Conservation (phyloP, 2,888 invertebrate genomes). For the Drosophila algonquin region DNA sequence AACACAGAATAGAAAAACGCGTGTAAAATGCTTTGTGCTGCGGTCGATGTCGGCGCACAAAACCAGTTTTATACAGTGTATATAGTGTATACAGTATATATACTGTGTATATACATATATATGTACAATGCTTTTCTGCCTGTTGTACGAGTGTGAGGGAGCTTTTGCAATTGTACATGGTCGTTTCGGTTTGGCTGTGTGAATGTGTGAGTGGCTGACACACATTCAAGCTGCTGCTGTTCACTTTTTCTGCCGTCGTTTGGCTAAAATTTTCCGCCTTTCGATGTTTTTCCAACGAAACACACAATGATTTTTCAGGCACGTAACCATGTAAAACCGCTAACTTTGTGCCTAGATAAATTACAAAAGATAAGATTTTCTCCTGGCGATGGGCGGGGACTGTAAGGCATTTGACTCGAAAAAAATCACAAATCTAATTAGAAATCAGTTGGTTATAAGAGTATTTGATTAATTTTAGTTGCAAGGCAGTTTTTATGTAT, state of each 20-base stretch:
- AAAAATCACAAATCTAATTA: conserved; percentile 68
- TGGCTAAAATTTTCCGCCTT: conserved; percentile 61
- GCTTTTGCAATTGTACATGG: conserved; percentile 63
- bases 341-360: conserved; percentile 63
- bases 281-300: conserved; percentile 63
- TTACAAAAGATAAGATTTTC: conserved; percentile 62
- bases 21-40: conserved; percentile 71
- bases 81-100: conserved; percentile 38
- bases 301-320: conserved; percentile 46
- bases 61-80: conserved; percentile 70
- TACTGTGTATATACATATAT: conserved; percentile 16
- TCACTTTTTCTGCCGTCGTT: conserved; percentile 26
- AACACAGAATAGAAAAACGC: conserved; percentile 79
- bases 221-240: conserved; percentile 70
- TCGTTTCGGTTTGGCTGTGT: conserved; percentile 28
- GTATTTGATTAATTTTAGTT: conserved; percentile 45
- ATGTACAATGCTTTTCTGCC: conserved; percentile 17
- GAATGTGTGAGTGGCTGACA: conserved; percentile 68
- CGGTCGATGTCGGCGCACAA: conserved; percentile 45
- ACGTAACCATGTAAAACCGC: conserved; percentile 53
- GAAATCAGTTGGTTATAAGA: conserved; percentile 45
- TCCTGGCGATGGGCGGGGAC: background rate
- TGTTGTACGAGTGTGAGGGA: conserved; percentile 46
- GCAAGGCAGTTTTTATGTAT: conserved; percentile 12
- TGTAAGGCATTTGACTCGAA: conserved; percentile 40